Base-by-base conservation (phyloP, 2,888 invertebrate genomes). In the Ophion slaviceki region DNA sequence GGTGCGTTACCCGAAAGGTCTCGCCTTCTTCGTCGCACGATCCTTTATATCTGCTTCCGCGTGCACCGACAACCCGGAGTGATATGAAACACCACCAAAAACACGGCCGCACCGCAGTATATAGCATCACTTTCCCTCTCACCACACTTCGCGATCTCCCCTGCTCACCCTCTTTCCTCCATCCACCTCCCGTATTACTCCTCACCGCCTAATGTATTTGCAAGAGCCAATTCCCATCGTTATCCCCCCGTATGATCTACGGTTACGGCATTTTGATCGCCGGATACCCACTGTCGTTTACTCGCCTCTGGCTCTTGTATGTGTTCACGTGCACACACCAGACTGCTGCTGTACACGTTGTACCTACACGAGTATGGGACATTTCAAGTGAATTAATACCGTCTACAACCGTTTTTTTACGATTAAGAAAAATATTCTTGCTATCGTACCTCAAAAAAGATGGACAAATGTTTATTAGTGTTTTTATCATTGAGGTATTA, bases 171-270 rank as follows among this genome's bases (percentile, higher is more conserved):
- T 83, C 76, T 78, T 77, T 47, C 77, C 36, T 53, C 61, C 84
- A 53, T 68, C 72, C 81, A 77, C 71, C 74, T 72, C 74, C 85
- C 66, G 70, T 64, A 36, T 71, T 81, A 71, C 76, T 82, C 87
- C 84, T 82, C 88, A 89, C 86, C 89, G 91, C 91, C 90, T 93
- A 93, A 94, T 93, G 93, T 92, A 92, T 93, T 93, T 92, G 91
- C 93, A 92, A 92, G 91, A 92, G 91, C 92, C 93, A 92, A 93
- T 93, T 93, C 91, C 90, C 90, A 90, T 92, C 93, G 92, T 93
- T 93, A 93, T 93, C 91, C 92, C 89, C 87, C 88, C 88, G 88
- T 90, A 91, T 93, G 93, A 93, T 92, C 91, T 91, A 92, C 90
- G 92, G 91, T 92, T 93, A 93, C 91, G 91, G 90, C 91, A 88